These are phyloP conservation scores for Apamea anceps DNA, from an alignment of 2,888 invertebrate genomes.

Conservation along the genomic window DNA sequence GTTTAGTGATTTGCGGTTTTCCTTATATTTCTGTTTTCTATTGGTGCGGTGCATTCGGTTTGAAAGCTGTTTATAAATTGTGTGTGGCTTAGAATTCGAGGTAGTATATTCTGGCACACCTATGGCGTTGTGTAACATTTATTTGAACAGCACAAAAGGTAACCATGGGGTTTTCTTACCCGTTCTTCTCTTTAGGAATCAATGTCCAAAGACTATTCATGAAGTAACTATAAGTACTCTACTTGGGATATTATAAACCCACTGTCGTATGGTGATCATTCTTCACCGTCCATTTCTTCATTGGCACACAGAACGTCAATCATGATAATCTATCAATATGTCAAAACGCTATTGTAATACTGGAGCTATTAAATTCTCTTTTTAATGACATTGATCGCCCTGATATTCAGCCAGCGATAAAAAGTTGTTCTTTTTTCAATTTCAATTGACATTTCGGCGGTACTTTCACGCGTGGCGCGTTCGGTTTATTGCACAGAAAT, in stretches of 20 bases:
- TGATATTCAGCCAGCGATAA: constrained; percentile 49
- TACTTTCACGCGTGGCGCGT: constrained; percentile 66
- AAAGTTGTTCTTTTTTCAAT: constrained; percentile 59
- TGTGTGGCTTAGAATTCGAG: constrained; percentile 35
- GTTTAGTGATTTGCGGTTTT: constrained; percentile 55
- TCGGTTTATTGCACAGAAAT: constrained; percentile 68
- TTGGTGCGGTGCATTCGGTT: constrained; percentile 36
- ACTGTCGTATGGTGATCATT: constrained; percentile 11
- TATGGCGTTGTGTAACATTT: constrained; percentile 37
- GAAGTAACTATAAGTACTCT: not conserved
- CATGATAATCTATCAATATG: constrained; percentile 43
- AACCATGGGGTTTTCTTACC: constrained; percentile 1
- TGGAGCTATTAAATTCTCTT: constrained; percentile 45
- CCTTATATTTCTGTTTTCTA: constrained; percentile 54
- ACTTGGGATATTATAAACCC: not conserved
- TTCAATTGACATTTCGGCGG: constrained; percentile 65
- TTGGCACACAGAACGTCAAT: constrained; percentile 35
- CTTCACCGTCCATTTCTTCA: constrained; percentile 28
- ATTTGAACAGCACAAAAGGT: constrained; percentile 7
- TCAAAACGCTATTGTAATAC: constrained; percentile 41
- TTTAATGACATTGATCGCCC: constrained; percentile 62
- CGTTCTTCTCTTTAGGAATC: not conserved
- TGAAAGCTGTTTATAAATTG: constrained; percentile 39
- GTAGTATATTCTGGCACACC: constrained; percentile 32
- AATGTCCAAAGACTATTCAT: not conserved